phyloP scores from a whole-genome alignment of 2,888 invertebrate genomes.

The Leuctra nigra region DNA sequence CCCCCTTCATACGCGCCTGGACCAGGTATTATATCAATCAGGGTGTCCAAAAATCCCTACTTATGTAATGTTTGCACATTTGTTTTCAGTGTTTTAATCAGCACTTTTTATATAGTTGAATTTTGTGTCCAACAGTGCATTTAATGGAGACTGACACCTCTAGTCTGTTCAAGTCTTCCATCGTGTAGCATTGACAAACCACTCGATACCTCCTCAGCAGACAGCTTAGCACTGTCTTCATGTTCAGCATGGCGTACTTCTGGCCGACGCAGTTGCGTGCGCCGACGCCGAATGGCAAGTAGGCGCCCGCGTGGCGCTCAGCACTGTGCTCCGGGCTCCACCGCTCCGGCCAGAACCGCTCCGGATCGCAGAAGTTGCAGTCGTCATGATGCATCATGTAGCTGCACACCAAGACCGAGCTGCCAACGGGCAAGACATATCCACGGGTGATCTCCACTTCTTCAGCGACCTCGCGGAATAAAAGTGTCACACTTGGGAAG shows the following conservation, averaged over 20 bases:
- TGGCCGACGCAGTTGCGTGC: no score
- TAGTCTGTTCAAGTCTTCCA: no score
- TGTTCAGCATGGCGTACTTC: constrained; percentile 30
- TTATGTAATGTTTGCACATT: no score
- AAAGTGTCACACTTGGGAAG: constrained; percentile 26
- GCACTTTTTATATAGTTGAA: no score
- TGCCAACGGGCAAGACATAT: constrained; percentile 20
- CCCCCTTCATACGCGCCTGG: no score
- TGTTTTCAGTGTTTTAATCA: no score
- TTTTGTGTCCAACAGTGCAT: no score
- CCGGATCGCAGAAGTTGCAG: constrained; percentile 23
- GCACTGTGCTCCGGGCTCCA: constrained; percentile 26
- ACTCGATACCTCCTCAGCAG: constrained; percentile 24
- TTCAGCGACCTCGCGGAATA: constrained; percentile 19
- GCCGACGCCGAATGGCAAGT: constrained; percentile 28
- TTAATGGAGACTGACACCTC: no score
- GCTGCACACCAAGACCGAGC: constrained; percentile 24
- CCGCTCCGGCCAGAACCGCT: constrained; percentile 27
- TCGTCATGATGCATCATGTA: constrained; percentile 24
- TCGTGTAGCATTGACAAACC: not conserved
- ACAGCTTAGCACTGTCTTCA: constrained; percentile 27
- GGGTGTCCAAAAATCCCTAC: no score
- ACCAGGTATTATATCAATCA: no score
- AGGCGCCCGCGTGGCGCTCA: constrained; percentile 26
- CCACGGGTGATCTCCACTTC: constrained; percentile 17